Evolutionary conservation across 2,888 invertebrate species (phyloP), one percentile per base, ranked within the genome.

Genomic region (Dasysyrphus albostriatus): DNA sequence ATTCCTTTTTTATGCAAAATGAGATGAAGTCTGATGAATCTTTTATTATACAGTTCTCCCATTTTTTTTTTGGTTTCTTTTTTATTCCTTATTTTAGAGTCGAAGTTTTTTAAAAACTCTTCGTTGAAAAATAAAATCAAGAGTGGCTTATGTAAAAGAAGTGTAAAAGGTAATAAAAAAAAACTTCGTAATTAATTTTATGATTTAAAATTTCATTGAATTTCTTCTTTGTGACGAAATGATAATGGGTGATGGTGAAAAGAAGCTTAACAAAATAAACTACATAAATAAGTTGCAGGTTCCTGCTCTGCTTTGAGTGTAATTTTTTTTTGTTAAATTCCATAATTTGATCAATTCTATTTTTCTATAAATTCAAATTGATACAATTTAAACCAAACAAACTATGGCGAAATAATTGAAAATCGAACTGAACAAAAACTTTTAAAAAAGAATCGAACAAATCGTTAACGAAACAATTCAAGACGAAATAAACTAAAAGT

Each of bases 161-260:
- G 69, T 73, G 77, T 77, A 77, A 77, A 78, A 61, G 74, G 51
- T 37, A 44, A 61, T 73, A 61, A 56, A 61, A 24, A n/a, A 24
- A 78, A 77, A 85, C 77, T 85, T 82, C 39, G 73, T 85, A 85
- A 85, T 85, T 85, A 85, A 85, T 85, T 85, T 85, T 78, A 78
- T 74, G 82, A 54, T 83, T 56, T 56, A 47, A 72, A 69, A 69
- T 75, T 75, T 81, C 59, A 63, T 56, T 37, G 51, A 49, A 37
- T n/a, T 65, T 67, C 24, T 37, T 72, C 49, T 80, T 77, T 70
- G 76, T 58, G 49, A 44, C 59, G 59, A 65, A 34, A 14, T 19
- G 37, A 37, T 37, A 49, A 67, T 63, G 37, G 19, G 19, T 8
- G 10, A 14, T n/a, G 14, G 42, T 3, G 14, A 5, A n/a, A 44